These are phyloP conservation scores for Glaucopsyche alexis DNA, from an alignment of 2,888 invertebrate genomes.

Conservation along the genomic window DNA sequence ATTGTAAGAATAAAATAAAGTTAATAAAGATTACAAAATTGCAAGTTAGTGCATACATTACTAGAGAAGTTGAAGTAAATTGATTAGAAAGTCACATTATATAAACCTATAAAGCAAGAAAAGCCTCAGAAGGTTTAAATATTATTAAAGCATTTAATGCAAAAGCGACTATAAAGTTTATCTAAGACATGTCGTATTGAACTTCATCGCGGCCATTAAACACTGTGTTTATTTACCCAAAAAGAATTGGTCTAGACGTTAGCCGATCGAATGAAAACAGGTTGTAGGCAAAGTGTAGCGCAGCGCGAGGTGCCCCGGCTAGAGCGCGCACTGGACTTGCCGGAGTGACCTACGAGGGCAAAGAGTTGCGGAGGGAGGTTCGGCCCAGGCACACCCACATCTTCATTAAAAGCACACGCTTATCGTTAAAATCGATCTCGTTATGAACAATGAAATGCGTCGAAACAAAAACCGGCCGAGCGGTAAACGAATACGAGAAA, in stretches of 20 bases:
- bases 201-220: background rate
- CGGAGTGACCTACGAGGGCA: background rate
- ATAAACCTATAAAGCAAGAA: background rate
- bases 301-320: background rate
- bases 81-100: background rate
- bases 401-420: conserved; percentile 69
- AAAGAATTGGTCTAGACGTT: conserved; percentile 18
- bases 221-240: conserved; percentile 9
- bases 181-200: conserved; percentile 16
- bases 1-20: background rate
- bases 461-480: conserved; percentile 73
- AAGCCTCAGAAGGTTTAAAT: background rate
- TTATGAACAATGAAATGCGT: conserved; percentile 75
- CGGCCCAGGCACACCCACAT: conserved; percentile 64
- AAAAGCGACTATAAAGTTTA: conserved; percentile 2
- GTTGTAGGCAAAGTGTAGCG: conserved; percentile 6
- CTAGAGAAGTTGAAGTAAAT: background rate
- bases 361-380: background rate
- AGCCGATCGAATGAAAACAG: conserved; percentile 11
- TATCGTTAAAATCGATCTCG: conserved; percentile 76
- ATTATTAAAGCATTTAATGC: background rate
- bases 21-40: background rate
- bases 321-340: background rate
- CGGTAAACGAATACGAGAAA: conserved; percentile 75
- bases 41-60: background rate